Evolutionary conservation across 2,888 invertebrate species (phyloP).

Genomic region (Dryadula phaetusa): DNA sequence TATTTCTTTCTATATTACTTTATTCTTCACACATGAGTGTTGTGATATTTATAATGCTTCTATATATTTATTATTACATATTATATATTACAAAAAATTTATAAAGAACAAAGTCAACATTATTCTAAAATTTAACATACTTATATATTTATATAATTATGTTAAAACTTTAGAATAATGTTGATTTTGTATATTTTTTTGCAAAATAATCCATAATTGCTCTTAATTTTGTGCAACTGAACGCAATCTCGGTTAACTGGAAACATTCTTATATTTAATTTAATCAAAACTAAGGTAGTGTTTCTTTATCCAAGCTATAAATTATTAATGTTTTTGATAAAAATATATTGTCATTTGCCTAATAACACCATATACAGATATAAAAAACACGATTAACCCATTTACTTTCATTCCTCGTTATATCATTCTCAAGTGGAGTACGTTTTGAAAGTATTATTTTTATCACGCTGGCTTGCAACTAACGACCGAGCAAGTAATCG

Average conservation of each 20-base stretch:
- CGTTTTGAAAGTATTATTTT: conserved; percentile 59
- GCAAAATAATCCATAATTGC: too few species aligned
- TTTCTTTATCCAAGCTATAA: background rate
- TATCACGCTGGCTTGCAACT: conserved; percentile 56
- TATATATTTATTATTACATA: background rate
- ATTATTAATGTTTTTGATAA: conserved; percentile 20
- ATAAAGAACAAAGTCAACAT: too few species aligned
- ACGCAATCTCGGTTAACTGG: background rate
- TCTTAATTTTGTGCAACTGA: background rate
- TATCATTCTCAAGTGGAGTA: conserved; percentile 45
- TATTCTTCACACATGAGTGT: background rate
- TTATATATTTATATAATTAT: background rate
- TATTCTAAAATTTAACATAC: too few species aligned
- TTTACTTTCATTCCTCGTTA: conserved; percentile 46
- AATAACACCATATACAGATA: conserved; percentile 34
- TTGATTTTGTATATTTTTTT: too few species aligned
- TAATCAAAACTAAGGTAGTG: background rate
- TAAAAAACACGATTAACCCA: conserved; percentile 37
- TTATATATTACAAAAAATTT: background rate
- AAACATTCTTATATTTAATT: background rate
- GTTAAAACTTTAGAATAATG: background rate
- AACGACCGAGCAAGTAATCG: conserved; percentile 68
- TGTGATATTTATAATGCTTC: background rate
- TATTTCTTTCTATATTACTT: background rate
- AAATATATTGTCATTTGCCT: conserved; percentile 25